A percentile compares a stretch with the other conserved stretches of the same genome.
These are phyloP conservation scores for Aspidiotus rigidus DNA, from an alignment of 2,888 invertebrate species.

Conservation along the genomic window DNA sequence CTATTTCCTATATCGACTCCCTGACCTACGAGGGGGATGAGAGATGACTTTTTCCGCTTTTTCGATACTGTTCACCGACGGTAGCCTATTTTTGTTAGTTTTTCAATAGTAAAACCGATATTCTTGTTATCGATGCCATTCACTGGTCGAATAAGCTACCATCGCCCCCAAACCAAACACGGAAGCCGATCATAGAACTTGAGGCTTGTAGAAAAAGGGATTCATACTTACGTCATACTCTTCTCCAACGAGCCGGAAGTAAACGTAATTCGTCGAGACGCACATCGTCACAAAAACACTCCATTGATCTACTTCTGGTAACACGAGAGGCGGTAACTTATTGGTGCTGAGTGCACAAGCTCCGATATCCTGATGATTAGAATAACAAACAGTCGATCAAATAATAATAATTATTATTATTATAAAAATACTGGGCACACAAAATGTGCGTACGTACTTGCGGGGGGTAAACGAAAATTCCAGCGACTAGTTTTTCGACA, in stretches of 20 bases:
- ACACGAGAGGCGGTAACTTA: conserved; percentile 7
- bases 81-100: neutral
- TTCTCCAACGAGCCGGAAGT: conserved; percentile 18
- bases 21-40: neutral
- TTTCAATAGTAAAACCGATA: too few relatives aligned
- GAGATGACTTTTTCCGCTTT: too few relatives aligned
- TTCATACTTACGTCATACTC: conserved; percentile 20
- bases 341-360: neutral
- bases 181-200: too few relatives aligned
- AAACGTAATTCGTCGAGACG: neutral
- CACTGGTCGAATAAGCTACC: too few relatives aligned
- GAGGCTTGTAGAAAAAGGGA: too few relatives aligned
- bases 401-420: conserved; percentile 1
- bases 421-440: too few relatives aligned
- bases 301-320: conserved; percentile 5
- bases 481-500: conserved; percentile 15
- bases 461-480: conserved; percentile 8
- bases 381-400: neutral
- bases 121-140: too few relatives aligned
- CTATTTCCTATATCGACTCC: too few relatives aligned
- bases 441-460: neutral
- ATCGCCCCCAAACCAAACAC: too few relatives aligned
- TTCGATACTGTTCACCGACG: too few relatives aligned
- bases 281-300: conserved; percentile 3
- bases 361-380: neutral